Base-by-base conservation (phyloP, 2,888 invertebrate genomes). In the Dimorphilus gyrociliatus region DNA sequence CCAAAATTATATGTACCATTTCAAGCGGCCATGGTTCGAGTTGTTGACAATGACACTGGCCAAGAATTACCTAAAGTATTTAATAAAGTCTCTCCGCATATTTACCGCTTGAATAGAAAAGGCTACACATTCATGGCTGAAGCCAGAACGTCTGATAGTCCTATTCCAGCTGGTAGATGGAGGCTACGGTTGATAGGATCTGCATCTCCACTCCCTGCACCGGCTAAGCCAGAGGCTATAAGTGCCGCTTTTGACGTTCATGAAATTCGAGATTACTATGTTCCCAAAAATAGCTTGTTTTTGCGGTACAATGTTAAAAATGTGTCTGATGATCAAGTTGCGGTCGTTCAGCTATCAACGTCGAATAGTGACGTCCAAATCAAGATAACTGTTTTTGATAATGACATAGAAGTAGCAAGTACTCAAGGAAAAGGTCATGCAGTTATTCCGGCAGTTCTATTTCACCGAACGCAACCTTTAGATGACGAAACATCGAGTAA, bases 81-180 rank as follows among this genome's bases (percentile, higher is more conserved):
- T 47, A 54, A 58, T 41, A 53, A 54, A 42, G 56, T 60, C 28
- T 54, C 57, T n/a, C 60, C 62, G 8, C 45, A 51, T 39, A 46
- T 60, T 37, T 62, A 58, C 45, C 55, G 55, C 44, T 52, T 50
- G 41, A 61, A 61, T 35, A 55, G 47, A 57, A 50, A 45, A 41
- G 61, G 61, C 1, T 61, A 61, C 45, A 60, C 59, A 6, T 55
- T 61, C 44, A 48, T 61, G 23, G 59, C 57, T 13, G 56, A 58
- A 33, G 57, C 58, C 4, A 44, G 54, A 3, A 53, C 55, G 1
- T 38, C 42, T 4, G 57, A 58, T 19, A 47, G 50, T 28, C 44
- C 55, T 4, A 34, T 56, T 16, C 38, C 42, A 25, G 36, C 46
- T 23, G 53, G 51, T 17, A 44, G 40, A 18, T 62, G 60, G 61